Evolutionary conservation across 2,113 vertebrate genomes (phyloP), one percentile per base, ranked within the genome.

Genomic region (Oostethus manadensis): DNA sequence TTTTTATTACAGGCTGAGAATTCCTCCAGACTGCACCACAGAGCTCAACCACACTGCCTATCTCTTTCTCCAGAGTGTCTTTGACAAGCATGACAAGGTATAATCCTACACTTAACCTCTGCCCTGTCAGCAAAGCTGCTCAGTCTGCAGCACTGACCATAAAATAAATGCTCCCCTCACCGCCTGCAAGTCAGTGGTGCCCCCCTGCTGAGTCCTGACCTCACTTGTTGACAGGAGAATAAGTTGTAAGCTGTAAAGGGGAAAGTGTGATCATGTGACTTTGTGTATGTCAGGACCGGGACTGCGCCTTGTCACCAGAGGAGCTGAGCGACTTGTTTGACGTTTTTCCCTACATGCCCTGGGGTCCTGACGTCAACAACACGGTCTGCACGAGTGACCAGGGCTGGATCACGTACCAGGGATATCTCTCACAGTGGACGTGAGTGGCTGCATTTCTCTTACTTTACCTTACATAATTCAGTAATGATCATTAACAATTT

Each of bases 341-440:
- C 79, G 93, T 97, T 56, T 99, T 99, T 65, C 94, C 97, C 73
- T 98, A 98, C 58, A 94, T 97, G 90, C 97, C 96, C 0, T 99
- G 97, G 96, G 97, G 96, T 1, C 91, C 92, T 48, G 96, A 99
- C 68, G 96, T 98, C 70, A 95, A 96, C 80, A 98, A 93, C 80
- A 99, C 96, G 1, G 93, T 99, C 53, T 95, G 91, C 78, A 98
- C 94, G 35, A 97, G 95, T 51, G 95, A 97, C 21, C 90, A 91
- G 70, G 96, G 96, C 4, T 98, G 96, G 95, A 96, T 99, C 87
- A 98, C 96, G 0, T 96, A 98, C 87, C 97, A 98, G 67, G 97
- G 97, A n/a, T 99, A 94, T 82, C 94, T 98, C 49, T 97, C 94
- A 15, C 96, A 98, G 84, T 98, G 96, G 97, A 98, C 94, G 95